Evolutionary conservation across 2,113 vertebrate genomes (phyloP).

Genomic region (Pogona vitticeps): DNA sequence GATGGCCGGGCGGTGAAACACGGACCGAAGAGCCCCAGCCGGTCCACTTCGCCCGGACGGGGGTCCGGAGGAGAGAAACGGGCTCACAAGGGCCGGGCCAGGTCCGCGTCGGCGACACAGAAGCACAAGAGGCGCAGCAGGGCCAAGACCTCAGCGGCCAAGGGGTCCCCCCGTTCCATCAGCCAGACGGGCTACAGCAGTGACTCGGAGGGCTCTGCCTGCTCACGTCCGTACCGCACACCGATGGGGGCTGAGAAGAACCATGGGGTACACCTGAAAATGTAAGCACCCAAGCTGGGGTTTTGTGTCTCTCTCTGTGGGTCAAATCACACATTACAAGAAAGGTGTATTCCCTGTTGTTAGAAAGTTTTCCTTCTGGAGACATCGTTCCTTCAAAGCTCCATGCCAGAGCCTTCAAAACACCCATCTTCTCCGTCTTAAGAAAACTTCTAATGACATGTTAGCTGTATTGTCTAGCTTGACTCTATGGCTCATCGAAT

Average conservation of each 20-base stretch:
- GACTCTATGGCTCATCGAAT: too few relatives aligned
- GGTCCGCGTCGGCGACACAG: slow-evolving; percentile 68
- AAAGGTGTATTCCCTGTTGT: too few relatives aligned
- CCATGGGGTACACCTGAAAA: slow-evolving; percentile 80
- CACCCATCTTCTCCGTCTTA: too few relatives aligned
- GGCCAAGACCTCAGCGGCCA: slow-evolving; percentile 70
- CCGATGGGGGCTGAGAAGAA: slow-evolving; percentile 72
- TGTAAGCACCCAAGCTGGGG: slow-evolving; percentile 74
- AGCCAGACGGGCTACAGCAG: slow-evolving; percentile 84
- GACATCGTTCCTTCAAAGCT: too few relatives aligned
- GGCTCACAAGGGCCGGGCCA: slow-evolving; percentile 71
- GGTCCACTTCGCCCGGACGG: slow-evolving; percentile 71
- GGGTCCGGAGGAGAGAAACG: slow-evolving; percentile 73
- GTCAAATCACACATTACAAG: too few relatives aligned
- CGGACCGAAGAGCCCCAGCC: slow-evolving; percentile 66
- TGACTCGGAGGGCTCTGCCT: slow-evolving; percentile 83
- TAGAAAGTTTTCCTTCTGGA: too few relatives aligned
- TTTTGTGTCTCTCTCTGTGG: too few relatives aligned
- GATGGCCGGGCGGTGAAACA: slow-evolving; percentile 65
- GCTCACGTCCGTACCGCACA: slow-evolving; percentile 68
- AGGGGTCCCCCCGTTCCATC: slow-evolving; percentile 76
- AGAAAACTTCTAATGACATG: too few relatives aligned
- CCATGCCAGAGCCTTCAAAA: too few relatives aligned
- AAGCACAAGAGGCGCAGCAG: slow-evolving; percentile 80
- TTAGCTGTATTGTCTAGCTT: too few relatives aligned